These are phyloP conservation scores for Morpho achilles DNA, from an alignment of 2,888 invertebrate genomes.

Conservation along the genomic window DNA sequence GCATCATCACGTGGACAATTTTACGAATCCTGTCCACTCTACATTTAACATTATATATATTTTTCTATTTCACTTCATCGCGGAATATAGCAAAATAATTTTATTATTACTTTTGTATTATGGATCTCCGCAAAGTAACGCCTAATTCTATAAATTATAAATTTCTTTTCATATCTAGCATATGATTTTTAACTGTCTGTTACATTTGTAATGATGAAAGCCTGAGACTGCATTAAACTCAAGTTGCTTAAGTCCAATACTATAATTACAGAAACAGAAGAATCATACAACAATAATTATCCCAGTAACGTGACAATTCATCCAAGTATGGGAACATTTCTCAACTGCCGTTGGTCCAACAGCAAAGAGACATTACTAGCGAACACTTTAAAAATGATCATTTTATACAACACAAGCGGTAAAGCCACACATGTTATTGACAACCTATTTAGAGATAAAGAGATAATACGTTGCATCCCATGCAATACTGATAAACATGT, in stretches of 20 bases:
- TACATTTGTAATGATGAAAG: too few species aligned
- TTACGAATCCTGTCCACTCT: too few species aligned
- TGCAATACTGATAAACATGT: slow-evolving; percentile 57
- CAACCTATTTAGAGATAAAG: slow-evolving; percentile 47
- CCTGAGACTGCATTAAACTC: too few species aligned
- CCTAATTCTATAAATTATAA: too few species aligned
- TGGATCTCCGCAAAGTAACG: too few species aligned
- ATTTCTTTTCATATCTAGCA: too few species aligned
- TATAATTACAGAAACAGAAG: slow-evolving; percentile 54
- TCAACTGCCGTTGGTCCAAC: slow-evolving; percentile 64
- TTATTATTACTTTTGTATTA: too few species aligned
- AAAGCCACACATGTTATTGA: slow-evolving; percentile 46
- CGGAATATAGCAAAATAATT: too few species aligned
- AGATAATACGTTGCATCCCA: slow-evolving; percentile 53
- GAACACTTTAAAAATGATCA: slow-evolving; percentile 57
- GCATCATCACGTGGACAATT: too few species aligned
- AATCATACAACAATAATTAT: slow-evolving; percentile 51
- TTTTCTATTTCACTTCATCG: too few species aligned
- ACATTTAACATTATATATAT: too few species aligned
- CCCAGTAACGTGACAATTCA: slow-evolving; percentile 48
- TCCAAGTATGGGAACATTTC: slow-evolving; percentile 48
- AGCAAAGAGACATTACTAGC: slow-evolving; percentile 54
- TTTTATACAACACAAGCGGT: slow-evolving; percentile 52
- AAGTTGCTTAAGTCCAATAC: background rate
- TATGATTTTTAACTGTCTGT: too few species aligned